A percentile compares a stretch with the other conserved stretches of the same genome.
Conservation (phyloP, 2,797 vertebrate genomes). For the Otolemur crassicaudatus region DNA sequence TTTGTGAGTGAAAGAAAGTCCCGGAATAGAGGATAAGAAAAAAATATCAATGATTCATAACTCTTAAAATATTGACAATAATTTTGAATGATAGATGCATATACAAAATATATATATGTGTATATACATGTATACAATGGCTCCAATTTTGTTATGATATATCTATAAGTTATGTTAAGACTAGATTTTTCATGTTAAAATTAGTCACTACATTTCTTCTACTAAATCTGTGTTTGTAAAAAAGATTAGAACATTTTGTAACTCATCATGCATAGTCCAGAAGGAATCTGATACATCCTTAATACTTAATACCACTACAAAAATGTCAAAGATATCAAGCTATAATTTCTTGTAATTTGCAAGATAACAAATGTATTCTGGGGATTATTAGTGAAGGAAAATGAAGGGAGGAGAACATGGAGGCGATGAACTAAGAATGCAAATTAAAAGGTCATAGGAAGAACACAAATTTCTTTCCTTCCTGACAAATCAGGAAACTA, state of each 20-base stretch:
- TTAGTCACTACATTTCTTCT: not conserved
- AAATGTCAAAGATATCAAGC: not conserved
- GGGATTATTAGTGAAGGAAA: slow-evolving; percentile 48
- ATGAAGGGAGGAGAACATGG: fast-evolving
- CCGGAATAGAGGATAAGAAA: not conserved
- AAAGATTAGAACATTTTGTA: not conserved
- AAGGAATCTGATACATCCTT: slow-evolving; percentile 29
- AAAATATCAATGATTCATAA: not conserved
- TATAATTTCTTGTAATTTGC: slow-evolving; percentile 34
- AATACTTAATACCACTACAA: slow-evolving; percentile 40
- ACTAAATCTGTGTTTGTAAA: not conserved
- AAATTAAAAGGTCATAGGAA: slow-evolving; percentile 65
- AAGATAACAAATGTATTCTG: slow-evolving; percentile 20
- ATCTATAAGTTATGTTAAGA: not conserved
- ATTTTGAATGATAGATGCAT: not conserved
- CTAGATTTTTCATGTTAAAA: not conserved
- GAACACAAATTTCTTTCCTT: slow-evolving; percentile 63
- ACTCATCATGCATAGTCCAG: not conserved
- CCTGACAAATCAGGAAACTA: slow-evolving; percentile 22
- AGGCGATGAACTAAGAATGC: not conserved
- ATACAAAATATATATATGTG: not conserved
- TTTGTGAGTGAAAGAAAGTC: not conserved
- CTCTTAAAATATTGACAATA: not conserved
- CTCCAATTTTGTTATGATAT: not conserved
- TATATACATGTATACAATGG: not conserved